Conservation (phyloP, 2,888 invertebrate species). For the Sphinx pinastri region DNA sequence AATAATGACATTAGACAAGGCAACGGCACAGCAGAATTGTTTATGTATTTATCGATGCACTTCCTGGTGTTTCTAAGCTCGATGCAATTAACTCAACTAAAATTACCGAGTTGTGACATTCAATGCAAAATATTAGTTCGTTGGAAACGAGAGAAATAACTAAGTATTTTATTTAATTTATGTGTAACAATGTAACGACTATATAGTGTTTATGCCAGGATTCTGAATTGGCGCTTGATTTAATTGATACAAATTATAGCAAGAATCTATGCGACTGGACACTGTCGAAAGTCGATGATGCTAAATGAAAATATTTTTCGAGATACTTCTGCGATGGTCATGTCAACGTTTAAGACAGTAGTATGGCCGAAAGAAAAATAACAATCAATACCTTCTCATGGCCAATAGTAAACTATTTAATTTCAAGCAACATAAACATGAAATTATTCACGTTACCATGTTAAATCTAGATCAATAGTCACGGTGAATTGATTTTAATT, state of each 20-base stretch:
- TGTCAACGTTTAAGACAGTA: neutral
- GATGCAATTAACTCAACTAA: neutral
- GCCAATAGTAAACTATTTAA: neutral
- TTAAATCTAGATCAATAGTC: too few species aligned
- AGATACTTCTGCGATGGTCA: neutral
- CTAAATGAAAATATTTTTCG: too few species aligned
- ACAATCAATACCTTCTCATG: neutral
- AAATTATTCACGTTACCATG: too few species aligned
- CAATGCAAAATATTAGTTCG: neutral
- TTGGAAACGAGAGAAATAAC: neutral
- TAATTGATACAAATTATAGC: too few species aligned
- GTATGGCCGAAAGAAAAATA: neutral
- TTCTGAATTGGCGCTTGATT: too few species aligned
- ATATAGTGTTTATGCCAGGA: neutral
- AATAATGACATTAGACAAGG: neutral
- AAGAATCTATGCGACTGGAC: too few species aligned
- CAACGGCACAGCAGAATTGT: neutral
- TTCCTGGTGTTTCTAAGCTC: neutral
- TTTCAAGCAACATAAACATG: neutral
- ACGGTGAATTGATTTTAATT: neutral
- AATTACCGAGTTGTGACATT: neutral
- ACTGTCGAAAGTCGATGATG: too few species aligned
- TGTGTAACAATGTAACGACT: neutral
- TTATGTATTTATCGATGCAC: slow-evolving; percentile 11
- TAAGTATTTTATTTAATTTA: neutral